Percentiles rank a stretch among this genome's conserved stretches.
phyloP scores from a whole-genome alignment of 2,797 vertebrate genomes.

The Uromys caudimaculatus region DNA sequence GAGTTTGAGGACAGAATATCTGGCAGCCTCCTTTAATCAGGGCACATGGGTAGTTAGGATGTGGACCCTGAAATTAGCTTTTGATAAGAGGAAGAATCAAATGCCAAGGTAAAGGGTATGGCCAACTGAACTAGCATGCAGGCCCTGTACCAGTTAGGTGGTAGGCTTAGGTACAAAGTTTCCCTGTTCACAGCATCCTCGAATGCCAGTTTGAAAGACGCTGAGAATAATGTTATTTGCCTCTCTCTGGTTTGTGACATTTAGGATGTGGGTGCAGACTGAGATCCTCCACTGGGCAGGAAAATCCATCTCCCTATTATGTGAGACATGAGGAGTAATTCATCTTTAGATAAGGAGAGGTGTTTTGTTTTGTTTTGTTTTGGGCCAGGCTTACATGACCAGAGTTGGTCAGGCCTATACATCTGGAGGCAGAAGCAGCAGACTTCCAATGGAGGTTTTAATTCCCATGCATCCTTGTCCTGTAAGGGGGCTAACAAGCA shows the following conservation, averaged over 20 bases:
- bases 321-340: neutral
- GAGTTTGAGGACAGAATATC: neutral
- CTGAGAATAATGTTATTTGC: neutral
- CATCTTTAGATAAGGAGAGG: neutral
- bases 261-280: neutral
- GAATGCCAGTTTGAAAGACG: neutral
- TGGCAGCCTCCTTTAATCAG: neutral
- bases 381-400: neutral
- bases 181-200: neutral
- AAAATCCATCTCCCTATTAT: neutral
- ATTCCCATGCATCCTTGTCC: neutral
- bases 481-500: neutral
- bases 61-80: neutral
- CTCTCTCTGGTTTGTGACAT: neutral
- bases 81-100: neutral
- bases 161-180: neutral
- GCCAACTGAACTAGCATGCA: neutral
- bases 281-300: neutral
- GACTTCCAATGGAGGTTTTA: neutral
- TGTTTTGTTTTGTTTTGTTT: neutral
- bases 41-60: neutral
- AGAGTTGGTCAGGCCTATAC: neutral
- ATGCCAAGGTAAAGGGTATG: neutral
- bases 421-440: neutral
- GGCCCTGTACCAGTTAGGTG: neutral